A percentile compares a stretch with the other conserved stretches of the same genome.
phyloP scores from a whole-genome alignment of 2,797 vertebrate species.

The Masticophis lateralis region DNA sequence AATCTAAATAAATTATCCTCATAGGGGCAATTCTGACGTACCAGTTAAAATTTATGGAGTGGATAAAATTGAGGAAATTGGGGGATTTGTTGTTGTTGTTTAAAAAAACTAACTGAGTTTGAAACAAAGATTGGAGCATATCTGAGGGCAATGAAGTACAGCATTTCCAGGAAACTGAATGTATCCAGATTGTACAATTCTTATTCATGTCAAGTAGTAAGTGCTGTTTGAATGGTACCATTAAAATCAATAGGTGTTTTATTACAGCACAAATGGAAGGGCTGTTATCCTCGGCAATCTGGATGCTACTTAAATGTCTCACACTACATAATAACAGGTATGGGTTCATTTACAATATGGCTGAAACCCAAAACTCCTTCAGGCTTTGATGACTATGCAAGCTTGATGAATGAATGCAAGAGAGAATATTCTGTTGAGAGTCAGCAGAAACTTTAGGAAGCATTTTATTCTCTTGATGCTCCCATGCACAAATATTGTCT shows the following conservation, averaged over 20 bases:
- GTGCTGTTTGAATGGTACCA: neutral
- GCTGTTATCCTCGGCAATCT: slow-evolving; percentile 20
- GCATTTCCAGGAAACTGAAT: neutral
- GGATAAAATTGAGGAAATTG: slow-evolving; percentile 22
- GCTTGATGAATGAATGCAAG: neutral
- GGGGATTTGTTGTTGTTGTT: neutral
- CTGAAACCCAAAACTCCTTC: neutral
- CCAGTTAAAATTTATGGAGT: slow-evolving; percentile 10
- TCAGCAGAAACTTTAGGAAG: neutral
- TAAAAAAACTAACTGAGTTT: slow-evolving; percentile 19
- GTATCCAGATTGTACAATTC: neutral
- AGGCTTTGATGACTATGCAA: neutral
- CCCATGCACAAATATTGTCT: neutral
- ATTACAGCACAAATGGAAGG: neutral
- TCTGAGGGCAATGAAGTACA: neutral
- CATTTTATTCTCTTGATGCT: neutral
- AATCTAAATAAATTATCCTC: slow-evolving; percentile 31
- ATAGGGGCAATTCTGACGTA: neutral
- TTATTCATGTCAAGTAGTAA: slow-evolving; percentile 11
- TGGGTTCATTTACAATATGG: neutral
- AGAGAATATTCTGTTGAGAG: neutral
- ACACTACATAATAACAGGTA: neutral
- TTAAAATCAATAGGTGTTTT: slow-evolving; percentile 32
- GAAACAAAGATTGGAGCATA: slow-evolving; percentile 6
- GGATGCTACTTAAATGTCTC: neutral